Percentiles rank a stretch among this genome's conserved stretches.
phyloP scores from a whole-genome alignment of 2,797 vertebrate species.

The Hephaestus fuliginosus region DNA sequence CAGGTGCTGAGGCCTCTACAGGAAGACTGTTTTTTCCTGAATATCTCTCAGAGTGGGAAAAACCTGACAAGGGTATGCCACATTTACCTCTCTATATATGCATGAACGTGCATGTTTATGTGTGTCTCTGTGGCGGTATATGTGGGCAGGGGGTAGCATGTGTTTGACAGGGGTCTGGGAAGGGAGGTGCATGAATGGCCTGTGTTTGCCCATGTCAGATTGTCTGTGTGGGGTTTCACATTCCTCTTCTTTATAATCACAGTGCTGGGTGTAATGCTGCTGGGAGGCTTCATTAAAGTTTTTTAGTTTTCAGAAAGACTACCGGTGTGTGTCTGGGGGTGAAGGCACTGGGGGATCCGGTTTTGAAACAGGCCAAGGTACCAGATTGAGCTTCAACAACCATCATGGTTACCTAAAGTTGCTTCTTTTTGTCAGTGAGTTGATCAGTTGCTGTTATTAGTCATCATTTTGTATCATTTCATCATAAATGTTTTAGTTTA shows the following conservation, averaged over 20 bases:
- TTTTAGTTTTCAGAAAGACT: conserved; percentile 38
- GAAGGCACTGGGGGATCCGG: conserved; percentile 54
- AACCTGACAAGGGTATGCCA: conserved; percentile 80
- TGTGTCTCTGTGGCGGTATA: conserved; percentile 55
- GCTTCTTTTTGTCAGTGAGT: conserved; percentile 13
- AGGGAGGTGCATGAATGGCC: conserved; percentile 35
- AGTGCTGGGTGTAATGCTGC: conserved; percentile 35
- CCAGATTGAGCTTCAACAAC: conserved; percentile 50
- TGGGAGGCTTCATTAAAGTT: conserved; percentile 46
- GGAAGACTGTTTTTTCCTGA: conserved; percentile 75
- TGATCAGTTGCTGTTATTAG: conserved; percentile 25
- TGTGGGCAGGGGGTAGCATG: conserved; percentile 43
- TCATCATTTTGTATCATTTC: conserved; percentile 22
- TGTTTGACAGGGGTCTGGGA: conserved; percentile 30
- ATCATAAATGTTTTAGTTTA: neutral
- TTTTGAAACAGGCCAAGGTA: conserved; percentile 70
- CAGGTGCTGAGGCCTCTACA: conserved; percentile 82
- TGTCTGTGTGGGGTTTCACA: conserved; percentile 55
- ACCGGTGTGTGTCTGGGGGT: conserved; percentile 18
- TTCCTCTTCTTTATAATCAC: conserved; percentile 46
- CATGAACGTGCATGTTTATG: conserved; percentile 74
- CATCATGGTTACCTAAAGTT: conserved; percentile 43
- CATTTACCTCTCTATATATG: conserved; percentile 76
- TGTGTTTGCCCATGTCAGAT: conserved; percentile 39
- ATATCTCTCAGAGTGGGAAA: conserved; percentile 73